These are phyloP conservation scores for Siphamia tubifer DNA, from an alignment of 2,113 vertebrate genomes.

Conservation along the genomic window DNA sequence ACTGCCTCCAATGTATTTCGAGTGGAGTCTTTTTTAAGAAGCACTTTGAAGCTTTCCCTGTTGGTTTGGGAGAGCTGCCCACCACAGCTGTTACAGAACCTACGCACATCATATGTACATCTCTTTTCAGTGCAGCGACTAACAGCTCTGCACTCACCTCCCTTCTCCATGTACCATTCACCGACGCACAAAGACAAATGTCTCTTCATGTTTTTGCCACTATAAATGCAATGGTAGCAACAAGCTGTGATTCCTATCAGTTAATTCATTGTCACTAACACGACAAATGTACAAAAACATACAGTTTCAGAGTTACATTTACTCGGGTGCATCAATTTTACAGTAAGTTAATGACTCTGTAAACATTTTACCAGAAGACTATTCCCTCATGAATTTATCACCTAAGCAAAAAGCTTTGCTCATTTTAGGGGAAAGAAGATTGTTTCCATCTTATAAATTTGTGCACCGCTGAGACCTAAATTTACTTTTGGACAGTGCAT, in stretches of 20 bases:
- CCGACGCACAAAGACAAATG: neutral
- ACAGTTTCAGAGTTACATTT: neutral
- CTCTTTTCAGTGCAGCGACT: neutral
- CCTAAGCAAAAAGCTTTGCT: neutral
- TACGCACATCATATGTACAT: conserved; percentile 49
- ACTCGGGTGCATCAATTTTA: neutral
- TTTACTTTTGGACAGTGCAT: neutral
- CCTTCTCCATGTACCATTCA: conserved; percentile 4
- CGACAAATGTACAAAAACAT: neutral
- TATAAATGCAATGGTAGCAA: neutral
- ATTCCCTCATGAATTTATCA: no score
- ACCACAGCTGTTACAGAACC: conserved; percentile 49
- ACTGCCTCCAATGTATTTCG: conserved; percentile 41
- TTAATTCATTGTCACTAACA: neutral
- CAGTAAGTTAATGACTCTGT: neutral
- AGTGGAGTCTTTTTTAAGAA: conserved; percentile 40
- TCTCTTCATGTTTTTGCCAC: neutral
- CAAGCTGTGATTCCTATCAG: neutral
- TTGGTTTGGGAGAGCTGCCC: conserved; percentile 43
- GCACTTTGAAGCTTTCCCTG: conserved; percentile 52
- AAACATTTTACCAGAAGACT: no score
- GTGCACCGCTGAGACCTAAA: neutral
- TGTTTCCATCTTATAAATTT: no score
- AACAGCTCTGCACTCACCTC: conserved; percentile 30
- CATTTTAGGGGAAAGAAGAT: no score